Evolutionary conservation across 1,140 invertebrate genomes (phyloP).

Genomic region (Amyelois transitella): DNA sequence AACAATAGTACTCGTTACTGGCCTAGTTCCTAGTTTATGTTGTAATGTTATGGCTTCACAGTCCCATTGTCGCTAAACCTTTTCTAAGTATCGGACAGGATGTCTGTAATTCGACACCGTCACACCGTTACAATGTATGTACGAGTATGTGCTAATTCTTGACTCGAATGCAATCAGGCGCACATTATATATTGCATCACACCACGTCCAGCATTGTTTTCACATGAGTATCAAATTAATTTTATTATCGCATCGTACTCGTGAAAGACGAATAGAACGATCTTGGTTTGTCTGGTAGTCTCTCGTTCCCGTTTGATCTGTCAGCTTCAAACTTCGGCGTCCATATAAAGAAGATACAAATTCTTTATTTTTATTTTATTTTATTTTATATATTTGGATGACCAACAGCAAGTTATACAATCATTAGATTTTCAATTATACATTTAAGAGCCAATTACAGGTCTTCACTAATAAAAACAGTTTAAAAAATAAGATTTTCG

Average conservation of each 20-base stretch:
- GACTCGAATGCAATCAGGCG: background rate
- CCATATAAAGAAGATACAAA: too few species aligned
- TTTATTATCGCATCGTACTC: background rate
- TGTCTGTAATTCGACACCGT: constrained; percentile 24
- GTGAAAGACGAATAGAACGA: too few species aligned
- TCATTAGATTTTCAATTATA: too few species aligned
- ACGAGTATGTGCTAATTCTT: background rate
- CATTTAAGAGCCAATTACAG: too few species aligned
- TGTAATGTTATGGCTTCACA: constrained; percentile 2
- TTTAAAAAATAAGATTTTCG: too few species aligned
- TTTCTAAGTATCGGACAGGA: constrained; percentile 26
- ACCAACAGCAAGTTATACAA: too few species aligned
- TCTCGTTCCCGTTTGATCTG: too few species aligned
- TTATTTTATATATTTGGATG: too few species aligned
- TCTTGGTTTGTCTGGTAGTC: too few species aligned
- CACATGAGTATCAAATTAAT: constrained; percentile 17
- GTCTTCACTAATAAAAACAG: too few species aligned
- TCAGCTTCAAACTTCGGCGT: too few species aligned
- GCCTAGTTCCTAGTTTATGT: background rate
- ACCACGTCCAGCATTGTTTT: constrained; percentile 21
- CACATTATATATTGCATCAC: background rate
- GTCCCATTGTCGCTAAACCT: constrained; percentile 4
- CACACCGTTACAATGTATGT: constrained; percentile 2
- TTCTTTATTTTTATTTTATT: too few species aligned
- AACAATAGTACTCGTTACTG: background rate